Evolutionary conservation across 2,797 vertebrate species (phyloP), one percentile per base, ranked within the genome.

Genomic region (Cossypha niveicapilla): DNA sequence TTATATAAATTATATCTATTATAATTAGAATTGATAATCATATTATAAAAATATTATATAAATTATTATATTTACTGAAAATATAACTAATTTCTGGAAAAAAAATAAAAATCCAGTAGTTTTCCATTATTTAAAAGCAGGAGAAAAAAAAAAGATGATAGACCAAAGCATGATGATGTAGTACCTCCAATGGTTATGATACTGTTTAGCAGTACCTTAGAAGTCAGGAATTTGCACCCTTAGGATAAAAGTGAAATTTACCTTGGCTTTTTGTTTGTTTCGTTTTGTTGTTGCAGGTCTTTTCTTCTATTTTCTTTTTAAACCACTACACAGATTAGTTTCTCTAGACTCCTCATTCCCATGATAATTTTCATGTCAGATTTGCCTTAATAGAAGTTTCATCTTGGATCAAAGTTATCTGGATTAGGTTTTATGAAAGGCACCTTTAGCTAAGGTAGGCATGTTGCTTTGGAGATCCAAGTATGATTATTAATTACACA

Each of bases 21-120:
- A 44, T 11, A 21, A 44, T 21, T 44, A 21, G 7, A 45, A 45
- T 22, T 45, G 11, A 23, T 22, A 44, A 44, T 44, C 11, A 22
- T 22, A 13, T 45, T 22, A 45, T 44, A 12, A 23, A 44, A 45
- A 45, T 44, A 45, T 22, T 23, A 45, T 45, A 22, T 45, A 45
- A 22, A 23, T 44, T 45, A 22, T 23, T 7, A 13, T 65, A 78
- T 88, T 88, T 93, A 92, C 18, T 67, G 66, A 93, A 97, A 97
- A 91, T 45, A 70, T 13, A 94, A 88, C 47, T 85, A 60, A 88
- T 78, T 56, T 66, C 22, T 27, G 51, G 5, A 2, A 4, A 24
- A 42, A 4, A 66, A 14, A 47, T 13, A 21, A 67, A 15, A 70
- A 50, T 50, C 32, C 58, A 74, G 30, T 7, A 66, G 7, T 88